Conservation (phyloP, 2,888 invertebrate genomes). For the Drosophila paracracens region DNA sequence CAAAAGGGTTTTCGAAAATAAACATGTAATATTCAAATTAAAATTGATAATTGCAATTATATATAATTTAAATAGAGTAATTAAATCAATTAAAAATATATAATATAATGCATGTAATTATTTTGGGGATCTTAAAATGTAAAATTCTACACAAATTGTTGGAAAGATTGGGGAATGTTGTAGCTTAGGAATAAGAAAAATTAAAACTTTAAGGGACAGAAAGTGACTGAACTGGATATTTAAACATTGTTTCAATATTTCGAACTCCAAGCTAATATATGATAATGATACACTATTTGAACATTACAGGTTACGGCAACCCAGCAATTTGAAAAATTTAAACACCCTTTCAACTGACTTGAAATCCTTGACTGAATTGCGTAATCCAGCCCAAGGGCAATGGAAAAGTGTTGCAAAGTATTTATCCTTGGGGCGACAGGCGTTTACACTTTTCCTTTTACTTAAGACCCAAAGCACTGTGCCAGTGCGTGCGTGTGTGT, state of each 20-base stretch:
- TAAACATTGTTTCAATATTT: background rate
- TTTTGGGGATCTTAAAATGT: no score
- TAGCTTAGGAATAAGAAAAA: background rate
- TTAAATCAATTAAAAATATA: background rate
- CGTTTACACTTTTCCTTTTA: constrained; percentile 45
- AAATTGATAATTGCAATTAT: background rate
- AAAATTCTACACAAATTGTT: background rate
- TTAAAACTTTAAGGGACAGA: background rate
- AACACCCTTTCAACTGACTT: background rate
- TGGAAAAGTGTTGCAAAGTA: background rate
- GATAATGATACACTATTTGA: background rate
- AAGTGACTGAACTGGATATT: background rate
- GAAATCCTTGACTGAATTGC: constrained; percentile 9
- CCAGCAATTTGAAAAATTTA: background rate
- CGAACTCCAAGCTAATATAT: background rate
- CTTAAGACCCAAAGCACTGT: constrained; percentile 36
- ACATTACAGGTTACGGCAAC: no score
- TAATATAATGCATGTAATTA: background rate
- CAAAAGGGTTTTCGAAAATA: background rate
- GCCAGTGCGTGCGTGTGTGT: constrained; percentile 31
- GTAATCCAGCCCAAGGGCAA: constrained; percentile 3
- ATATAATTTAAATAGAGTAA: background rate
- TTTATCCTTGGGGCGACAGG: constrained; percentile 7
- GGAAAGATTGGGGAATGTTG: background rate
- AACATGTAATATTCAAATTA: background rate